A percentile compares a stretch with the other conserved stretches of the same genome.
phyloP scores from a whole-genome alignment of 2,888 invertebrate species.

The Congeria kusceri region DNA sequence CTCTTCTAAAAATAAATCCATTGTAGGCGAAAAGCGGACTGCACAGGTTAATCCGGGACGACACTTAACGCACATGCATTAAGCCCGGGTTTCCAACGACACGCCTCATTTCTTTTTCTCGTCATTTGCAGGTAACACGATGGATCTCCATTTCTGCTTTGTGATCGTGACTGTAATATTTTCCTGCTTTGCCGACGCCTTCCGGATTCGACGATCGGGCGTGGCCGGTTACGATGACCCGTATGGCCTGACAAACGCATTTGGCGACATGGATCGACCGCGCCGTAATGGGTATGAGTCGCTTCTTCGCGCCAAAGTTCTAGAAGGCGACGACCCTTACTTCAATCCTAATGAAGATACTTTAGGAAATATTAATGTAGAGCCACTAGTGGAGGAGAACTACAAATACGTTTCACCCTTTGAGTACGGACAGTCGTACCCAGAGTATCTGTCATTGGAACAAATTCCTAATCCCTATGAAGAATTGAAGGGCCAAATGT shows the following conservation, averaged over 20 bases:
- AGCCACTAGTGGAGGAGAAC: conserved; percentile 15
- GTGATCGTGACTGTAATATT: not conserved
- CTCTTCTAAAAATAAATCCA: too few relatives aligned
- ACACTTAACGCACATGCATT: too few relatives aligned
- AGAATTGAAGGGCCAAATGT: not conserved
- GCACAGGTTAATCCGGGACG: too few relatives aligned
- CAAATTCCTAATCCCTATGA: not conserved
- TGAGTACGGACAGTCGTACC: not conserved
- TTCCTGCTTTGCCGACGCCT: conserved; percentile 10
- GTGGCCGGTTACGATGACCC: conserved; percentile 56
- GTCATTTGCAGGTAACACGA: too few relatives aligned
- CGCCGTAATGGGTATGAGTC: conserved; percentile 26
- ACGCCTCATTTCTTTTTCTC: too few relatives aligned
- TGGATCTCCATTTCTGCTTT: too few relatives aligned
- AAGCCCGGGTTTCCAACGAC: too few relatives aligned
- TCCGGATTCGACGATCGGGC: conserved; percentile 38
- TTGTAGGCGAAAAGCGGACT: too few relatives aligned
- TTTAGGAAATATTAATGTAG: not conserved
- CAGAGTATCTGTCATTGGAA: not conserved
- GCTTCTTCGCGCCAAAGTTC: conserved; percentile 11
- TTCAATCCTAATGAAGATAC: conserved; percentile 45
- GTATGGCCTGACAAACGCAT: conserved; percentile 52
- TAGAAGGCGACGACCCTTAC: conserved; percentile 43
- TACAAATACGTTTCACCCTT: not conserved
- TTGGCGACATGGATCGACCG: conserved; percentile 32